phyloP scores from a whole-genome alignment of 2,113 vertebrate species.

The Naja naja region DNA sequence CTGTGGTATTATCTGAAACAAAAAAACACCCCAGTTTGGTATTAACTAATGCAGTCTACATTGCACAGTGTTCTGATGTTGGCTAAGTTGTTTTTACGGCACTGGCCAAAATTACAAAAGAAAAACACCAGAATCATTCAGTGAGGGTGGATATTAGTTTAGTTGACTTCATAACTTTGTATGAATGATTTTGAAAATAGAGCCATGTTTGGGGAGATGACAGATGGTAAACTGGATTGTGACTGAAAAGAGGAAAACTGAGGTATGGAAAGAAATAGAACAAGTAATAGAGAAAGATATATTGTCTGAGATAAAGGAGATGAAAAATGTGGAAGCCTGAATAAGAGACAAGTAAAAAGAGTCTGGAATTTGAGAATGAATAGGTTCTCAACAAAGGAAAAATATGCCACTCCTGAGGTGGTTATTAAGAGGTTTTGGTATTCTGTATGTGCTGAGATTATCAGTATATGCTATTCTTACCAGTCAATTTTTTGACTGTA shows the following conservation, averaged over 20 bases:
- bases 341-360: neutral
- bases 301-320: neutral
- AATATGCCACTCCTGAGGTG: neutral
- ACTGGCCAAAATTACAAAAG: neutral
- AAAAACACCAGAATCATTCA: neutral
- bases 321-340: neutral
- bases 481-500: neutral
- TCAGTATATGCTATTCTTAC: neutral
- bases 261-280: neutral
- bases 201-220: neutral
- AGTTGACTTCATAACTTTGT: neutral
- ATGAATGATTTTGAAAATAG: neutral
- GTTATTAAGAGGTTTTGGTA: neutral
- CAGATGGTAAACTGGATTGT: neutral
- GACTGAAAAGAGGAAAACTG: neutral
- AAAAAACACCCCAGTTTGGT: neutral
- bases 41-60: neutral
- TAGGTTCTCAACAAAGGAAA: neutral
- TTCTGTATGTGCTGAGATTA: neutral
- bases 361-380: neutral
- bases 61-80: neutral
- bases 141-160: neutral
- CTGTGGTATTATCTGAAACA: neutral
- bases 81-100: neutral
- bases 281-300: neutral